Percentiles rank a stretch among this genome's conserved stretches.
Evolutionary conservation across 2,888 invertebrate genomes (phyloP).

Genomic region (Deilephila porcellus): DNA sequence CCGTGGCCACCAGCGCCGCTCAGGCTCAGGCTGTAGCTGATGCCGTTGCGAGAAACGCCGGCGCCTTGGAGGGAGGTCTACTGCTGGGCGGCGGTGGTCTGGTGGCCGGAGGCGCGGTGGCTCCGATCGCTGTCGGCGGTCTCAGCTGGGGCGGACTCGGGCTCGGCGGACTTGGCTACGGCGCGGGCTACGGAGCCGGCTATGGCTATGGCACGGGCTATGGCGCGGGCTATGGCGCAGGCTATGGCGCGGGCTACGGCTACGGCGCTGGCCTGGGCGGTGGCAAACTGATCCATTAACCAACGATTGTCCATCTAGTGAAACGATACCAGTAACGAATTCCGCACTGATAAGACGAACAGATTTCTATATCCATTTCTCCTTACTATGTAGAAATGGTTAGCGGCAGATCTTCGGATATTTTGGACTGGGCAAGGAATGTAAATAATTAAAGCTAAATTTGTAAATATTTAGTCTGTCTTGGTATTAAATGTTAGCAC

Average conservation of each 20-base stretch:
- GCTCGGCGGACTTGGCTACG: slow-evolving; percentile 45
- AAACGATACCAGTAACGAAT: slow-evolving; percentile 45
- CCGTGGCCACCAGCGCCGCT: slow-evolving; percentile 66
- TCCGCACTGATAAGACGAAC: slow-evolving; percentile 54
- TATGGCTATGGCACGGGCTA: slow-evolving; percentile 41
- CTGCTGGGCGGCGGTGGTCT: slow-evolving; percentile 60
- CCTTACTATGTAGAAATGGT: slow-evolving; percentile 68
- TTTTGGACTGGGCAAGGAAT: slow-evolving; percentile 61
- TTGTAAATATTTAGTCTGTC: slow-evolving; percentile 51
- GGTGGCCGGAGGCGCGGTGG: slow-evolving; percentile 37
- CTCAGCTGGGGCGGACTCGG: slow-evolving; percentile 48
- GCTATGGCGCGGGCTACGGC: slow-evolving; percentile 47
- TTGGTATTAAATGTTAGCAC: slow-evolving; percentile 59
- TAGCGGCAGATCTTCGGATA: slow-evolving; percentile 70
- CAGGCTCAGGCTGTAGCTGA: slow-evolving; percentile 73
- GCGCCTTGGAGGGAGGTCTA: slow-evolving; percentile 58
- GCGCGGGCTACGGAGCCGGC: slow-evolving; percentile 44
- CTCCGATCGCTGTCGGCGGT: slow-evolving; percentile 47
- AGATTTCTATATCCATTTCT: slow-evolving; percentile 76
- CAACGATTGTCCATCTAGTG: slow-evolving; percentile 31
- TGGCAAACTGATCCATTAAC: slow-evolving; percentile 46
- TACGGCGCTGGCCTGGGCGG: slow-evolving; percentile 42
- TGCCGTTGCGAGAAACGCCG: slow-evolving; percentile 66
- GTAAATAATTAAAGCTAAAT: slow-evolving; percentile 56
- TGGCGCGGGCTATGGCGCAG: slow-evolving; percentile 40